Percentiles rank a stretch among this genome's conserved stretches.
Evolutionary conservation across 2,888 invertebrate genomes (phyloP).

Genomic region (Proisotoma minuta): DNA sequence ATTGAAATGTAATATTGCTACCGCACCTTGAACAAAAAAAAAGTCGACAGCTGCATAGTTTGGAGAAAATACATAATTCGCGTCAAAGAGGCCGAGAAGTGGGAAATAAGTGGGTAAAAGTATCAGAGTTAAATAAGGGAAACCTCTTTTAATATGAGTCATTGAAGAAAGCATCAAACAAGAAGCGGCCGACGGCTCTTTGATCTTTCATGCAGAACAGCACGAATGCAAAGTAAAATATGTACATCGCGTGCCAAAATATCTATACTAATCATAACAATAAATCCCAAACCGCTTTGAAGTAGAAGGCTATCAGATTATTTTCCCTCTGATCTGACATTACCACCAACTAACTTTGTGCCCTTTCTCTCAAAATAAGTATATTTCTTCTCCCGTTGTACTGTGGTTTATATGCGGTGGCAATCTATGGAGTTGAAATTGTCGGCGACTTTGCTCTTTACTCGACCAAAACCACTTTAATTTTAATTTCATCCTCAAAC

Average conservation of each 20-base stretch:
- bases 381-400: too few species aligned
- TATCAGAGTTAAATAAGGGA: conserved; percentile 17
- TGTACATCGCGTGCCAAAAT: conserved; percentile 48
- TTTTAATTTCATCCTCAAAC: too few species aligned
- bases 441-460: neutral
- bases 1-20: neutral
- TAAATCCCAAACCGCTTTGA: conserved; percentile 33
- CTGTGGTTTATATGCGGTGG: too few species aligned
- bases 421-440: neutral
- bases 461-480: too few species aligned
- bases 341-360: too few species aligned
- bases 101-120: conserved; percentile 13
- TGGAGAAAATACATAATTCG: neutral
- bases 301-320: too few species aligned
- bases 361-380: too few species aligned
- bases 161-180: conserved; percentile 41
- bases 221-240: conserved; percentile 46
- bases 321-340: too few species aligned
- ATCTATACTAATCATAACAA: conserved; percentile 47
- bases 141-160: conserved; percentile 21
- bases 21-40: neutral
- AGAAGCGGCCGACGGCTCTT: conserved; percentile 43
- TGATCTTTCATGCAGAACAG: conserved; percentile 47
- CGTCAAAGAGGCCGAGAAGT: neutral
- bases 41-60: neutral